Evolutionary conservation across 2,888 invertebrate genomes (phyloP).

Genomic region (Dorcus hopei): DNA sequence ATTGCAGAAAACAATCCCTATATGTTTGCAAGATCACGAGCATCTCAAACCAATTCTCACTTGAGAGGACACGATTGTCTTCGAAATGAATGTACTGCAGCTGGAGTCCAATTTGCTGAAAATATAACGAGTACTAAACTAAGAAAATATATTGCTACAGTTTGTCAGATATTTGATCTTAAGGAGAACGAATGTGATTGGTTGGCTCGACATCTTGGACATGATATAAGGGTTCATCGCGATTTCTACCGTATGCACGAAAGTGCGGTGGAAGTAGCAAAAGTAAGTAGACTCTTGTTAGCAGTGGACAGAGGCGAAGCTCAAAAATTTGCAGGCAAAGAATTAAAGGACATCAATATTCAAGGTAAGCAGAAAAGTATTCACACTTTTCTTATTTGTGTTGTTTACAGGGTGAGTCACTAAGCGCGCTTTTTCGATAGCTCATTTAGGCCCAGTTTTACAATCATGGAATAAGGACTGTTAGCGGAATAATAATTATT

Average conservation of each 20-base stretch:
- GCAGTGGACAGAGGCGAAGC: slow-evolving; percentile 28
- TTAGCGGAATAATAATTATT: no score
- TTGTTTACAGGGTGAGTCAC: no score
- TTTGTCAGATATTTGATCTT: slow-evolving; percentile 30
- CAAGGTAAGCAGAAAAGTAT: slow-evolving; percentile 1
- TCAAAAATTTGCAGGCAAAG: slow-evolving; percentile 17
- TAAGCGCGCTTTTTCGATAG: no score
- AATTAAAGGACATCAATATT: slow-evolving; percentile 19
- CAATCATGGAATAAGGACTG: no score
- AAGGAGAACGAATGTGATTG: slow-evolving; percentile 31
- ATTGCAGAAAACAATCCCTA: slow-evolving; percentile 1
- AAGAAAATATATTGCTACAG: slow-evolving; percentile 31
- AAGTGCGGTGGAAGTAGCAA: slow-evolving; percentile 28
- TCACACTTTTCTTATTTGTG: no score
- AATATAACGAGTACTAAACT: slow-evolving; percentile 28
- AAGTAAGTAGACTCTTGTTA: slow-evolving; percentile 28
- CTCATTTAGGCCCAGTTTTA: no score
- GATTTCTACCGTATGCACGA: slow-evolving; percentile 33
- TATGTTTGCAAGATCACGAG: slow-evolving; percentile 1
- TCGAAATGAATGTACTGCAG: not conserved
- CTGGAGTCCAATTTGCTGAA: slow-evolving; percentile 13
- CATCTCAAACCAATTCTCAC: not conserved
- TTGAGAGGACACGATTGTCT: slow-evolving; percentile 7
- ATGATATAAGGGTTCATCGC: slow-evolving; percentile 29
- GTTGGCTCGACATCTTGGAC: slow-evolving; percentile 31